Percentiles rank a stretch among this genome's conserved stretches.
Evolutionary conservation across 2,888 invertebrate genomes (phyloP).

Genomic region (Abrostola triplasia): DNA sequence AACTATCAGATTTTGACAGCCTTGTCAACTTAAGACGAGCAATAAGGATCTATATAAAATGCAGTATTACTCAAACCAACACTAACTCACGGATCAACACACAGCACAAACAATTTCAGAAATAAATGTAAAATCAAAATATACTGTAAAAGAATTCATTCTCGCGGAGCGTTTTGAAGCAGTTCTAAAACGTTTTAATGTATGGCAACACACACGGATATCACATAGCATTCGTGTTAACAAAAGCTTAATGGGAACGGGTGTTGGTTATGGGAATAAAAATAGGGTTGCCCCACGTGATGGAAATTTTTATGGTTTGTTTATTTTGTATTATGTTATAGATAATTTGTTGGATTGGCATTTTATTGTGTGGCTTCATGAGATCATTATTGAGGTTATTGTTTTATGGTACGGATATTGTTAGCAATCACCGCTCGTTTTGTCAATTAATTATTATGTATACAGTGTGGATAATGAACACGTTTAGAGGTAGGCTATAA

Average conservation of each 20-base stretch:
- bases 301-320: slow-evolving; percentile 35
- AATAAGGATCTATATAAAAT: too few species aligned
- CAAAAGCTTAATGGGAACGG: slow-evolving; percentile 15
- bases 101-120: not conserved
- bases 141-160: not conserved
- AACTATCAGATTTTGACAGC: too few species aligned
- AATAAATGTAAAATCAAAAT: not conserved
- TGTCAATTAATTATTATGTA: too few species aligned
- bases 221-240: slow-evolving; percentile 43
- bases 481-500: too few species aligned
- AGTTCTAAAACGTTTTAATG: slow-evolving; percentile 49
- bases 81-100: too few species aligned
- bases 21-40: too few species aligned
- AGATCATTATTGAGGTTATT: not conserved
- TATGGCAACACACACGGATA: slow-evolving; percentile 58
- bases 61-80: too few species aligned
- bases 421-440: too few species aligned
- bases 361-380: slow-evolving; percentile 9
- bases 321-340: slow-evolving; percentile 14
- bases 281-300: slow-evolving; percentile 24
- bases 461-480: too few species aligned
- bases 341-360: slow-evolving; percentile 6
- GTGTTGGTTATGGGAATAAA: slow-evolving; percentile 27
- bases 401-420: too few species aligned
- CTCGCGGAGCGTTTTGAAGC: not conserved